phyloP scores from a whole-genome alignment of 2,888 invertebrate species.

The Leucophora obtusa region DNA sequence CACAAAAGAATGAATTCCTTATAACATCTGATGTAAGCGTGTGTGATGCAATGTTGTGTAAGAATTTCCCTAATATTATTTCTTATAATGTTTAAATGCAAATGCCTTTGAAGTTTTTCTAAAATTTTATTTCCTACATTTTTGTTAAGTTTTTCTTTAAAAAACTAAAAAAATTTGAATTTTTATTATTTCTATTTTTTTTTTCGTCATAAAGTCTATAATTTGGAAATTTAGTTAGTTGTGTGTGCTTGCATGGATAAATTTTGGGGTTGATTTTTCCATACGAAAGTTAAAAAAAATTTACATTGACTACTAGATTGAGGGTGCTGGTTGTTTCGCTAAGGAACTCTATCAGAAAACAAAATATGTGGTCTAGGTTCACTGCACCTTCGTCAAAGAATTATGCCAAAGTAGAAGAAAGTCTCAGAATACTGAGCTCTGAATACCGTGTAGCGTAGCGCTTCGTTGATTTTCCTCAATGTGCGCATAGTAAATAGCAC shows the following conservation, averaged over 20 bases:
- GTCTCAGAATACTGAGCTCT: conserved; percentile 42
- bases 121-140: conserved; percentile 5
- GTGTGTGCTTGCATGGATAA: conserved; percentile 5
- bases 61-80: conserved; percentile 14
- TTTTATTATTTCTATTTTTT: conserved; percentile 20
- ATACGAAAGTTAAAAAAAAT: conserved; percentile 29
- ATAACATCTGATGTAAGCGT: conserved; percentile 1
- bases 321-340: conserved; percentile 34
- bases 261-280: conserved; percentile 50
- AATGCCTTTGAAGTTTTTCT: background rate
- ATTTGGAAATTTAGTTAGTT: conserved; percentile 47
- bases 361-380: conserved; percentile 42
- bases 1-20: background rate
- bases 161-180: conserved; percentile 9
- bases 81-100: conserved; percentile 7
- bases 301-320: conserved; percentile 31
- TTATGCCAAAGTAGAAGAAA: conserved; percentile 11
- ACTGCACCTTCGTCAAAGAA: conserved; percentile 46
- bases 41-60: conserved; percentile 8
- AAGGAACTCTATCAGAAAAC: conserved; percentile 28
- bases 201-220: background rate
- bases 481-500: conserved; percentile 60
- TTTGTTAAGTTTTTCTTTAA: background rate
- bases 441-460: conserved; percentile 58
- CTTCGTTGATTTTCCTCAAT: conserved; percentile 62